Percentiles rank a stretch among this genome's conserved stretches.
These are phyloP conservation scores for Automeris io DNA, from an alignment of 2,888 invertebrate genomes.

Conservation along the genomic window DNA sequence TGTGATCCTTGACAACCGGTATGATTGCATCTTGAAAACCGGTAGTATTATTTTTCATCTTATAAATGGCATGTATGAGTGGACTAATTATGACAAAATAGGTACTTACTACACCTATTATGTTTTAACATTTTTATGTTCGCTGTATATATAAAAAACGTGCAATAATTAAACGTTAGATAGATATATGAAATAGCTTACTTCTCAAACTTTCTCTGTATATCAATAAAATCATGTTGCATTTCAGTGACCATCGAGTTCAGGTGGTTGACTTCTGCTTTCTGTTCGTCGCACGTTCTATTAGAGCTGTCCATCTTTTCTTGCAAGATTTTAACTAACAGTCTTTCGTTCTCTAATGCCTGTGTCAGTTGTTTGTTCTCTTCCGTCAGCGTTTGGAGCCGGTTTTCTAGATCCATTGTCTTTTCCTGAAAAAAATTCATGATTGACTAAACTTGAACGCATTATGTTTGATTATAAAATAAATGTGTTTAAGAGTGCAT, in stretches of 20 bases:
- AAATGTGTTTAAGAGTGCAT: no score
- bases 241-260: conserved; percentile 58
- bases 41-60: no score
- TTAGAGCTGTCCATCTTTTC: conserved; percentile 71
- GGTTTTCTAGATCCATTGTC: conserved; percentile 56
- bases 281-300: conserved; percentile 67
- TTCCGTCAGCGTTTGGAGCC: conserved; percentile 63
- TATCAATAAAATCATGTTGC: conserved; percentile 58
- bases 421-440: conserved; percentile 45
- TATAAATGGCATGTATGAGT: no score
- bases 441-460: no score
- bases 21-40: no score
- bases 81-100: no score
- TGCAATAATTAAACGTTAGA: no score
- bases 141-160: no score
- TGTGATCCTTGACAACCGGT: no score
- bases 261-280: conserved; percentile 61
- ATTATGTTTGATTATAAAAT: no score
- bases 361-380: conserved; percentile 66
- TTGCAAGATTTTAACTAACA: conserved; percentile 63
- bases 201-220: conserved; percentile 65
- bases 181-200: conserved; percentile 36
- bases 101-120: no score
- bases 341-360: conserved; percentile 74
- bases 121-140: no score